These are phyloP conservation scores for Drosophila lowei DNA, from an alignment of 1,140 invertebrate genomes.

Conservation along the genomic window DNA sequence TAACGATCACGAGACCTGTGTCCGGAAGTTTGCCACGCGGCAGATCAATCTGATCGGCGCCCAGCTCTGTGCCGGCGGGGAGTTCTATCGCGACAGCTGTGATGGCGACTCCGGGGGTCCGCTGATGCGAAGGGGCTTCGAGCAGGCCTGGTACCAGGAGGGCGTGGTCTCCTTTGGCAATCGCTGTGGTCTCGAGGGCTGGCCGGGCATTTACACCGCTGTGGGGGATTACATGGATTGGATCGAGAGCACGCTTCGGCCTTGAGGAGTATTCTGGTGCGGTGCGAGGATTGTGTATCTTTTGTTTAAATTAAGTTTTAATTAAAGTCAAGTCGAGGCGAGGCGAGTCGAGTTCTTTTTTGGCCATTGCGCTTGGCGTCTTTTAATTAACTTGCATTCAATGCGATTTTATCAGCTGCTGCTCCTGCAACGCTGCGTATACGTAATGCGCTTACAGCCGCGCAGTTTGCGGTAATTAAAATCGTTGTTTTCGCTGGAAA, in stretches of 20 bases:
- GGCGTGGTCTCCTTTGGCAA: slow-evolving; percentile 91
- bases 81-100: slow-evolving; percentile 87
- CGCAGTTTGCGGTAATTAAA: slow-evolving; percentile 77
- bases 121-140: slow-evolving; percentile 85
- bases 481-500: slow-evolving; percentile 33
- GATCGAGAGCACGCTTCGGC: slow-evolving; percentile 86
- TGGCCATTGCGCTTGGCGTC: slow-evolving; percentile 30
- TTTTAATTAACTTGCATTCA: slow-evolving; percentile 77
- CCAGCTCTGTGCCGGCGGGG: slow-evolving; percentile 88
- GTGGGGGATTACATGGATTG: slow-evolving; percentile 88
- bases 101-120: slow-evolving; percentile 91
- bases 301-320: slow-evolving; percentile 69
- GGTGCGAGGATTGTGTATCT: slow-evolving; percentile 17
- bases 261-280: slow-evolving; percentile 27
- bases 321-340: slow-evolving; percentile 55
- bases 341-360: slow-evolving; percentile 27
- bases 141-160: slow-evolving; percentile 83
- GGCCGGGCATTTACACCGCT: slow-evolving; percentile 91
- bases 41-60: slow-evolving; percentile 53
- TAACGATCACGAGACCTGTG: slow-evolving; percentile 83
- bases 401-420: slow-evolving; percentile 75
- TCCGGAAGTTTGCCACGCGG: slow-evolving; percentile 82
- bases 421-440: slow-evolving; percentile 45
- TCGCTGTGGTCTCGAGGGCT: slow-evolving; percentile 87
- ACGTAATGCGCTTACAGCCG: slow-evolving; percentile 72